Conservation (phyloP, 2,797 vertebrate genomes). For the Sebastes kiyomatsui region DNA sequence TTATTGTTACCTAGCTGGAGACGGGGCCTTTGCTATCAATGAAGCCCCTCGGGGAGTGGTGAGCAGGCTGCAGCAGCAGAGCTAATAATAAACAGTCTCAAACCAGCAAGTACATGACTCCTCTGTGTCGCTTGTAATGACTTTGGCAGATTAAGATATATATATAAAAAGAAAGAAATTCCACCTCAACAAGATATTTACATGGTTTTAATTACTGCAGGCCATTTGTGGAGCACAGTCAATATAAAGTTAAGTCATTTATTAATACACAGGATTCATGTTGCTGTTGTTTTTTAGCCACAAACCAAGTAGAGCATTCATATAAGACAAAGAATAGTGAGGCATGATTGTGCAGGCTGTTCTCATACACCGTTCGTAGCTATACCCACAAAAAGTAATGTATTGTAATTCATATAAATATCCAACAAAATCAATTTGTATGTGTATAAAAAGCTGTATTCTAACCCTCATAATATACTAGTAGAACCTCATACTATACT, state of each 20-base stretch:
- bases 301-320: background rate
- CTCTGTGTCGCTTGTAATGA: background rate
- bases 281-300: background rate
- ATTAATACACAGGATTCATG: background rate
- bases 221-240: background rate
- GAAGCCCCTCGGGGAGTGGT: constrained; percentile 10
- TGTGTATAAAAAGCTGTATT: no score
- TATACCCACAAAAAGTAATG: no score
- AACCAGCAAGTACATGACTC: constrained; percentile 2
- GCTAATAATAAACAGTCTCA: constrained; percentile 20
- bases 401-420: no score
- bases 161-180: background rate
- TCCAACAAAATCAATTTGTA: no score
- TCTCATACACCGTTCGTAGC: no score
- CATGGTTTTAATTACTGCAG: background rate
- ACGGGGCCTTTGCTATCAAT: constrained; percentile 9
- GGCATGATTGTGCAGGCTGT: no score
- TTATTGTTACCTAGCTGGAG: constrained; percentile 9
- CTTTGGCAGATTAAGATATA: background rate
- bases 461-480: no score
- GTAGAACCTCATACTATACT: no score
- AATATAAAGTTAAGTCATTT: background rate
- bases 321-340: background rate
- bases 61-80: background rate
- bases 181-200: background rate